A percentile compares a stretch with the other conserved stretches of the same genome.
Conservation (phyloP, 2,797 vertebrate genomes). For the Cynopterus sphinx region DNA sequence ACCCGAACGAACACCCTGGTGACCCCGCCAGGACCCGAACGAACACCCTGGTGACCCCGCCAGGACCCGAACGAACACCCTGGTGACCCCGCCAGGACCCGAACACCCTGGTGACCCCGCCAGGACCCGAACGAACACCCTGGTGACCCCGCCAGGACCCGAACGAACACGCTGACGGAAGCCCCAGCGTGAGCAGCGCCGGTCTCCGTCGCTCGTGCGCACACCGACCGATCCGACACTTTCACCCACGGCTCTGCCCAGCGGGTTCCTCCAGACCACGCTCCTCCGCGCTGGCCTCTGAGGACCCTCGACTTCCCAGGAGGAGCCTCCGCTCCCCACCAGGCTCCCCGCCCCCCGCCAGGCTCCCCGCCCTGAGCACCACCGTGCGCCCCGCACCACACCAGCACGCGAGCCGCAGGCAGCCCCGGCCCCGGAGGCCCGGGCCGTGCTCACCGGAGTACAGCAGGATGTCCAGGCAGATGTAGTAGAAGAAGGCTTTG, state of each 20-base stretch:
- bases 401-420: accelerated
- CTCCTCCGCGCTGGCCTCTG: background rate
- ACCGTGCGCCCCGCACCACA: too few relatives aligned
- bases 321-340: accelerated
- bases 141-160: too few relatives aligned
- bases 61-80: too few relatives aligned
- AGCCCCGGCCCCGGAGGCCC: background rate
- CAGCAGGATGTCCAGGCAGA: slow-evolving; percentile 77
- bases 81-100: too few relatives aligned
- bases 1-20: too few relatives aligned
- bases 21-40: too few relatives aligned
- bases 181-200: background rate
- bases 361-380: background rate
- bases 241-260: background rate
- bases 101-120: too few relatives aligned
- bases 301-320: background rate
- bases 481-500: slow-evolving; percentile 62
- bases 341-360: background rate
- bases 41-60: too few relatives aligned
- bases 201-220: background rate
- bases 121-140: too few relatives aligned
- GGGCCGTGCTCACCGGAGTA: slow-evolving; percentile 62
- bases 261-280: background rate
- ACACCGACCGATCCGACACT: too few relatives aligned
- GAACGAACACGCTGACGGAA: too few relatives aligned